phyloP scores from a whole-genome alignment of 2,797 vertebrate genomes.

The Enteromius argenteus region DNA sequence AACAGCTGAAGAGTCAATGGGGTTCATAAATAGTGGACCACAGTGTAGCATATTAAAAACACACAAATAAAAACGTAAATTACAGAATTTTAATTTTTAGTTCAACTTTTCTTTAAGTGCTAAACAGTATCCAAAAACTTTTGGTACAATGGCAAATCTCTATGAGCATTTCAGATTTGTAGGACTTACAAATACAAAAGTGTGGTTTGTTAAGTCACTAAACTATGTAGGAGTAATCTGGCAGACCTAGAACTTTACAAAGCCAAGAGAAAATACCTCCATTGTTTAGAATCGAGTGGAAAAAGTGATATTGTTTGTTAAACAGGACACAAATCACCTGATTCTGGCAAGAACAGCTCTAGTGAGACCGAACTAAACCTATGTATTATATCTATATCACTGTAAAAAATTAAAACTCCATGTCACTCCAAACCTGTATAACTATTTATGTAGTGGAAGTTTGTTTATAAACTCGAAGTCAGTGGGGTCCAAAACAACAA shows the following conservation, averaged over 20 bases:
- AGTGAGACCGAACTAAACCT: not conserved
- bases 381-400: not conserved
- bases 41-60: not conserved
- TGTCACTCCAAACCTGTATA: not conserved
- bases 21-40: not conserved
- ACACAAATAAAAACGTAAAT: not conserved
- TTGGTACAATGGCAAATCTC: conserved; percentile 10
- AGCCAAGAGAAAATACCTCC: conserved; percentile 29
- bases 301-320: conserved; percentile 53
- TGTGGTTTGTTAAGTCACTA: conserved; percentile 31
- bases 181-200: not conserved
- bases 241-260: not conserved
- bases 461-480: too few relatives aligned
- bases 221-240: conserved; percentile 12
- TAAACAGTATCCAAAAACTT: not conserved
- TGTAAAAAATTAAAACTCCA: not conserved
- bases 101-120: not conserved
- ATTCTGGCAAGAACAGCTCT: not conserved
- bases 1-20: not conserved
- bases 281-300: conserved; percentile 35
- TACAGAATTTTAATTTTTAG: not conserved
- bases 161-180: conserved; percentile 1
- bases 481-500: not conserved
- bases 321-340: conserved; percentile 60
- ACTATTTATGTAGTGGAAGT: not conserved